Evolutionary conservation across 2,888 invertebrate species (phyloP).

Genomic region (Cantharis nigra): DNA sequence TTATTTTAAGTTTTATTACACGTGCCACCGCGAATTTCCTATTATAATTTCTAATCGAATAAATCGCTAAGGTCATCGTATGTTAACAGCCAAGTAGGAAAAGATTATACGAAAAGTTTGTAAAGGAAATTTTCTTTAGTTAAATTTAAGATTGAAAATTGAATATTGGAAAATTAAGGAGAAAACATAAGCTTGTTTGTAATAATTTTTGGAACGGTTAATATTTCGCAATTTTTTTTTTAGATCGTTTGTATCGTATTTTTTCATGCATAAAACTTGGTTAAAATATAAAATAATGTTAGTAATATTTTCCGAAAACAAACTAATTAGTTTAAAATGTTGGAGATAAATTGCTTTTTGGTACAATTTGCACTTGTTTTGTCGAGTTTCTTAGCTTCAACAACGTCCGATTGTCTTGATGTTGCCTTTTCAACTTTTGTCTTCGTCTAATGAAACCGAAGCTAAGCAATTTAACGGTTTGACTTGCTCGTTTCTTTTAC

Average conservation of each 20-base stretch:
- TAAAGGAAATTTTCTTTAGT: not conserved
- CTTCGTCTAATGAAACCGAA: constrained; percentile 24
- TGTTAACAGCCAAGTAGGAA: not conserved
- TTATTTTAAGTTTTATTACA: not conserved
- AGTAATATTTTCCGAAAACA: not conserved
- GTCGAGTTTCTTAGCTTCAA: constrained; percentile 9
- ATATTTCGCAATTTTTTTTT: not conserved
- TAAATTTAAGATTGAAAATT: not conserved
- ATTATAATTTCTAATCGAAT: not conserved
- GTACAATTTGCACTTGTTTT: constrained; percentile 20
- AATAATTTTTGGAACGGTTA: not conserved
- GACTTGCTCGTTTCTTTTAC: constrained; percentile 16
- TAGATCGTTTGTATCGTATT: not conserved
- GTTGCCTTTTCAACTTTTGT: constrained; percentile 20
- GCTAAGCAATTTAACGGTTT: constrained; percentile 24
- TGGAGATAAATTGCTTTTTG: constrained; percentile 18
- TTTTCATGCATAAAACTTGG: not conserved
- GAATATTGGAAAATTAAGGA: not conserved
- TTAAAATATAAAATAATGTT: not conserved
- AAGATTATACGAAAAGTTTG: not conserved
- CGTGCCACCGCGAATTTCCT: not conserved
- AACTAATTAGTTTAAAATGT: constrained; percentile 5
- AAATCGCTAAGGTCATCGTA: not conserved
- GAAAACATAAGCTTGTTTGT: not conserved
- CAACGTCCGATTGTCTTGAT: constrained; percentile 15